Base-by-base conservation (phyloP, 2,888 invertebrate genomes). In the Molanna angustata region DNA sequence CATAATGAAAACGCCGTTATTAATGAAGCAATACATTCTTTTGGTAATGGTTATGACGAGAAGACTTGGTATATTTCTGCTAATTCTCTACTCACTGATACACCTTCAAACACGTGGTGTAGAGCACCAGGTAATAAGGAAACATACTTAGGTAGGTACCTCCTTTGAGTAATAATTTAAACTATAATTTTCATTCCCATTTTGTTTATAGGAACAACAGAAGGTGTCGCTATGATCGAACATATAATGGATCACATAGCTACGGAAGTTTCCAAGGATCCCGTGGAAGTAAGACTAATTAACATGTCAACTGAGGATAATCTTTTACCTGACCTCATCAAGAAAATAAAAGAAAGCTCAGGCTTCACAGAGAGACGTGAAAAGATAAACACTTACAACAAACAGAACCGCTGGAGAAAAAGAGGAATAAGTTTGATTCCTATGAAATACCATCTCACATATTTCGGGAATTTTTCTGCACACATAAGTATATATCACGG, bases 361-460 rank as follows among this genome's bases (percentile, higher is more conserved):
- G 73, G 84, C 31, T 84, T 78, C 62, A 73, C 78, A 0, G 67
- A 69, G 0, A 69, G 86, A 32, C 73, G 69, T 59, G 63, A 63
- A 11, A 73, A 71, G 33, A 75, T 85, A 9, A 69, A 69, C 1
- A 68, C 71, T 21, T 86, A 79, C 62, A 88, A 88, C 62, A 62
- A 69, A 1, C 63, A 78, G 51, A 89, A 90, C 68, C 78, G 87
- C 16, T 90, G 90, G 90, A 85, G 79, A 64, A 90, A 90, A 65
- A 79, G 79, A 39, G 86, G 80, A 0, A 67, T 86, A 1, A 72
- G 78, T 9, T 57, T 88, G 0, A 76, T 83, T 0, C 74, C 86
- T 0, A 82, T 88, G 81, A 77, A 78, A 14, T 90, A 80, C 66
- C 79, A 80, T 0, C 69, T 85, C 17, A 64, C 61, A 2, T 74